Evolutionary conservation across 92 coral and sea anemone genomes (phyloP).

Genomic region (Actinernus sp.): DNA sequence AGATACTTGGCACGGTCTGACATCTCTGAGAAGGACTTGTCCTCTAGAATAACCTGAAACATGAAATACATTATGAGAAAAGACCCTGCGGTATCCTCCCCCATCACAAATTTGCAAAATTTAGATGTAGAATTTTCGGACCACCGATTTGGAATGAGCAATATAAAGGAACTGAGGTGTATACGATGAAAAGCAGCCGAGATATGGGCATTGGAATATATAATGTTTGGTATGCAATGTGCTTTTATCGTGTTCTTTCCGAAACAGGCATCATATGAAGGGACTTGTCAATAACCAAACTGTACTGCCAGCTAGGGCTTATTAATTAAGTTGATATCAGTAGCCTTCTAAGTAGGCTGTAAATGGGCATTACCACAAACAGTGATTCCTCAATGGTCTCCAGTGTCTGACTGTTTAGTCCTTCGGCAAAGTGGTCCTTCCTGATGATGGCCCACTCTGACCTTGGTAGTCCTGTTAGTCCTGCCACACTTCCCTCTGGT

Average conservation of each 20-base stretch:
- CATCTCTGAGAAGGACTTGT: conserved; percentile 66
- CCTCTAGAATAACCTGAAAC: conserved; percentile 82
- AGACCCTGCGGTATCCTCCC: no score
- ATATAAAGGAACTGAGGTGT: no score
- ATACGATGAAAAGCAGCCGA: no score
- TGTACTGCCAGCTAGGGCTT: no score
- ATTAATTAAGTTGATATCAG: no score
- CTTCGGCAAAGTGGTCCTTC: conserved; percentile 81
- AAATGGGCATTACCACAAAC: conserved; percentile 96
- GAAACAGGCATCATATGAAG: background rate
- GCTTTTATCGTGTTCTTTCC: no score
- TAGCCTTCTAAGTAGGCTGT: no score
- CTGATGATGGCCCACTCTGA: conserved; percentile 92
- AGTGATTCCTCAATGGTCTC: conserved; percentile 93
- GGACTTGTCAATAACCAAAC: background rate
- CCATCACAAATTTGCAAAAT: no score
- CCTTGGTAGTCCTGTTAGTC: conserved; percentile 91
- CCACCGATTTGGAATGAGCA: no score
- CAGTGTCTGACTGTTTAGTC: conserved; percentile 80
- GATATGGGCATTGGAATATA: no score
- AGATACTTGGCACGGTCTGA: conserved; percentile 89
- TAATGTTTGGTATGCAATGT: no score
- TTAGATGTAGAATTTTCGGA: no score
- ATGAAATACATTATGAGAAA: background rate
- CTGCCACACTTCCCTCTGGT: conserved; percentile 93